phyloP scores from a whole-genome alignment of 2,797 vertebrate species.

The Microctenopoma lineatum region DNA sequence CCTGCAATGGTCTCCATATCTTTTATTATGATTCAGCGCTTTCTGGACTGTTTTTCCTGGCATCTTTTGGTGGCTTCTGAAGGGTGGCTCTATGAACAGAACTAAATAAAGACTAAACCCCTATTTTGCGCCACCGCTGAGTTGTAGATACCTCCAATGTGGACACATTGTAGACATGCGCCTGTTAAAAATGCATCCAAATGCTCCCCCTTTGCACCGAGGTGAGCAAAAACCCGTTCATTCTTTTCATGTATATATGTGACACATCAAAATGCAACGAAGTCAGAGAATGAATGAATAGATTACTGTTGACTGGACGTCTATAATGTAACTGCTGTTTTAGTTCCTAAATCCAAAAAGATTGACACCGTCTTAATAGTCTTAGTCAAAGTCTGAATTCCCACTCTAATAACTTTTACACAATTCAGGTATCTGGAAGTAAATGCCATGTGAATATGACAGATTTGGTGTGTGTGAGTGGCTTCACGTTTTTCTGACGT shows the following conservation, averaged over 20 bases:
- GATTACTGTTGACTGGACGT: neutral
- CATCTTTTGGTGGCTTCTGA: conserved; percentile 22
- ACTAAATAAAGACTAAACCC: conserved; percentile 28
- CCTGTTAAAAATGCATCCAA: conserved; percentile 1
- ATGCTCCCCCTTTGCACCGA: neutral
- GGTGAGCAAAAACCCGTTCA: conserved; percentile 9
- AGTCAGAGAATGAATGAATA: neutral
- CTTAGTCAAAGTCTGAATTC: too few relatives aligned
- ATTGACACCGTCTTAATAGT: too few relatives aligned
- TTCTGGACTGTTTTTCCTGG: neutral
- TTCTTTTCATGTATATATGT: neutral
- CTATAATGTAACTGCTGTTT: too few relatives aligned
- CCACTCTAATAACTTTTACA: too few relatives aligned
- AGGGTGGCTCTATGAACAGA: conserved; percentile 18
- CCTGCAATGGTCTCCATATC: conserved; percentile 10
- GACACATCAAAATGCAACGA: neutral
- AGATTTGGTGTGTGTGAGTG: too few relatives aligned
- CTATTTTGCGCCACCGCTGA: neutral
- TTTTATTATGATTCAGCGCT: conserved; percentile 6
- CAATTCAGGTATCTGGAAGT: too few relatives aligned
- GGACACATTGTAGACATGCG: neutral
- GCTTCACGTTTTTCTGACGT: too few relatives aligned
- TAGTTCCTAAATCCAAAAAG: too few relatives aligned
- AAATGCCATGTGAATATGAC: too few relatives aligned
- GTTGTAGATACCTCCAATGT: neutral